Percentiles rank a stretch among this genome's conserved stretches.
Evolutionary conservation across 1,140 invertebrate species (phyloP).

Genomic region (Anthonomus grandis): DNA sequence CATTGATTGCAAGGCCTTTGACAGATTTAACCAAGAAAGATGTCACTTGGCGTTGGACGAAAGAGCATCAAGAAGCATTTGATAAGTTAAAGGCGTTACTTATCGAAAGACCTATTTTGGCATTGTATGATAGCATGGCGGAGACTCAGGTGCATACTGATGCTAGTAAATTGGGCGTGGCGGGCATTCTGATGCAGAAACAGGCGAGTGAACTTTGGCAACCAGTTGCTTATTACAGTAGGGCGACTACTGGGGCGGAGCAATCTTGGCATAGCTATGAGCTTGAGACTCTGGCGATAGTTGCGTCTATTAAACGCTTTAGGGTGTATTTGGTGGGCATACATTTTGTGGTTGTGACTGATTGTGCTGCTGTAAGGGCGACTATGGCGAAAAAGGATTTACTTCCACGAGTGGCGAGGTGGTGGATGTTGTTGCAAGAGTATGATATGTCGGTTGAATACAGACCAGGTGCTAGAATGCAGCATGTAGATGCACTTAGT

Average conservation of each 20-base stretch:
- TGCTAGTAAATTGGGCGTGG: constrained; percentile 37
- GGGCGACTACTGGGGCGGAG: constrained; percentile 33
- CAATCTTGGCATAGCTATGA: constrained; percentile 39
- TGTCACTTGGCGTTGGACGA: constrained; percentile 10
- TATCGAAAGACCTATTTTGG: constrained; percentile 1
- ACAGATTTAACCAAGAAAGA: constrained; percentile 28
- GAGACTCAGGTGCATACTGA: constrained; percentile 13
- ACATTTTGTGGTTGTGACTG: constrained; percentile 36
- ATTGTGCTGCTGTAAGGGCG: constrained; percentile 35
- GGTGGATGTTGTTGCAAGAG: constrained; percentile 41
- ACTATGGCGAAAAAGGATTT: constrained; percentile 33
- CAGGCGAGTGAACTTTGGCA: constrained; percentile 13
- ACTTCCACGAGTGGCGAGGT: constrained; percentile 36
- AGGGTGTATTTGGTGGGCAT: constrained; percentile 34
- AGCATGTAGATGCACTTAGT: constrained; percentile 36
- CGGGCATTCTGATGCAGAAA: constrained; percentile 39
- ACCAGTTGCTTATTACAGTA: constrained; percentile 39
- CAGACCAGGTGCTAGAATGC: constrained; percentile 34
- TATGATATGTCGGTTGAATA: constrained; percentile 38
- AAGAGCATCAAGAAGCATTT: constrained; percentile 29
- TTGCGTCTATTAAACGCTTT: constrained; percentile 36
- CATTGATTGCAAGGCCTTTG: constrained; percentile 34
- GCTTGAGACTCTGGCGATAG: constrained; percentile 38
- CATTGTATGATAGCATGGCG: constrained; percentile 13
- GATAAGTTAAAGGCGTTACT: constrained; percentile 2